Conservation (phyloP, 2,888 invertebrate genomes). For the Pachliopta kotzebuea region DNA sequence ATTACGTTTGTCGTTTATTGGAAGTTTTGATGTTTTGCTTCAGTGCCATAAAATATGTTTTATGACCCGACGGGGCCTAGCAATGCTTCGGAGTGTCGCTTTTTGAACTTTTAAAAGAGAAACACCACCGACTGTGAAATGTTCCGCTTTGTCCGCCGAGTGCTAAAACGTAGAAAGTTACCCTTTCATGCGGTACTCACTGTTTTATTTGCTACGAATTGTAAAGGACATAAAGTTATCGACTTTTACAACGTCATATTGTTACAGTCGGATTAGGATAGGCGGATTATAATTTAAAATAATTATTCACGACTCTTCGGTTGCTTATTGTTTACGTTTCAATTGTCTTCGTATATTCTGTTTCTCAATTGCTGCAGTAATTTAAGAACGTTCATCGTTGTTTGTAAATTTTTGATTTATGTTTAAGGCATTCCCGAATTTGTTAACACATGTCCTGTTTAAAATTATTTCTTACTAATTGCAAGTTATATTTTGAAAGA, state of each 20-base stretch:
- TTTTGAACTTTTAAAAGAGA: slow-evolving; percentile 66
- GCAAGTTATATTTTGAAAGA: too few species aligned
- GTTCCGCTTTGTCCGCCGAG: slow-evolving; percentile 59
- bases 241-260: slow-evolving; percentile 23
- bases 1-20: slow-evolving; percentile 64
- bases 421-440: not conserved
- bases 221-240: slow-evolving; percentile 25
- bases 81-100: slow-evolving; percentile 56
- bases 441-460: not conserved
- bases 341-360: too few species aligned
- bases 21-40: slow-evolving; percentile 68
- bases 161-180: slow-evolving; percentile 70
- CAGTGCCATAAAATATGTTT: slow-evolving; percentile 73
- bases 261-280: not conserved
- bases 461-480: not conserved
- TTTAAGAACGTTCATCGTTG: too few species aligned
- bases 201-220: slow-evolving; percentile 31
- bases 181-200: slow-evolving; percentile 39
- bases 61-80: slow-evolving; percentile 60
- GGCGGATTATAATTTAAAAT: slow-evolving; percentile 2
- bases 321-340: not conserved
- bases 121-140: slow-evolving; percentile 58
- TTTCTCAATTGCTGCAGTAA: too few species aligned
- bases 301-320: not conserved
- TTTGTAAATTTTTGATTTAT: too few species aligned